phyloP scores from a whole-genome alignment of 2,797 vertebrate species.

The Rhincodon typus region DNA sequence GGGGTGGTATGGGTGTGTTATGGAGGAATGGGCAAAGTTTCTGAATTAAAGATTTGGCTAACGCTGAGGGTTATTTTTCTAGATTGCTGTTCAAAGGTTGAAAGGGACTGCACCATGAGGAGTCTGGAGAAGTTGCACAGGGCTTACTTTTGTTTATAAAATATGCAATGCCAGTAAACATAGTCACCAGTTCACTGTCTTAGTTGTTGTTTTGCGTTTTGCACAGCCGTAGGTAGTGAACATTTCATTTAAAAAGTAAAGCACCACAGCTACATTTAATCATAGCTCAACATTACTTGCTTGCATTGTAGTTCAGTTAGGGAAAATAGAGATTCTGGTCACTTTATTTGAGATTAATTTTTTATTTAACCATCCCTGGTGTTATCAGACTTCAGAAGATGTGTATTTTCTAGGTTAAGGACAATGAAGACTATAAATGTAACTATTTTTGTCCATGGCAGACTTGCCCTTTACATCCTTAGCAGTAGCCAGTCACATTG shows the following conservation, averaged over 20 bases:
- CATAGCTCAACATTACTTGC: neutral
- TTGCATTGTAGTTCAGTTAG: neutral
- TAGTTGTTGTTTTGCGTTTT: neutral
- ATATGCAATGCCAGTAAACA: neutral
- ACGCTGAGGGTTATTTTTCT: neutral
- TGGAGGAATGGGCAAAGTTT: neutral
- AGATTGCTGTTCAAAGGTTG: neutral
- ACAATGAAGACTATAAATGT: neutral
- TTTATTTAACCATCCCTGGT: neutral
- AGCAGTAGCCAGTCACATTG: neutral
- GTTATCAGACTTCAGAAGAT: neutral
- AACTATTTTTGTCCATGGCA: neutral
- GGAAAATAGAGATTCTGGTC: neutral
- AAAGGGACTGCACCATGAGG: neutral
- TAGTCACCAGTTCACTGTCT: neutral
- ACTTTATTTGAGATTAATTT: neutral
- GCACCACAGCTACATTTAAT: neutral
- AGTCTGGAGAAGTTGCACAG: neutral
- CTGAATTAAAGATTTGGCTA: neutral
- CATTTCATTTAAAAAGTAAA: neutral
- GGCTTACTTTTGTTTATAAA: neutral
- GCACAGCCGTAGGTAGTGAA: neutral
- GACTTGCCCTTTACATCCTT: neutral
- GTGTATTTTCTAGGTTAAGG: neutral
- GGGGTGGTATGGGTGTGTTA: neutral